Evolutionary conservation across 2,888 invertebrate genomes (phyloP).

Genomic region (Scrobipalpa costella): DNA sequence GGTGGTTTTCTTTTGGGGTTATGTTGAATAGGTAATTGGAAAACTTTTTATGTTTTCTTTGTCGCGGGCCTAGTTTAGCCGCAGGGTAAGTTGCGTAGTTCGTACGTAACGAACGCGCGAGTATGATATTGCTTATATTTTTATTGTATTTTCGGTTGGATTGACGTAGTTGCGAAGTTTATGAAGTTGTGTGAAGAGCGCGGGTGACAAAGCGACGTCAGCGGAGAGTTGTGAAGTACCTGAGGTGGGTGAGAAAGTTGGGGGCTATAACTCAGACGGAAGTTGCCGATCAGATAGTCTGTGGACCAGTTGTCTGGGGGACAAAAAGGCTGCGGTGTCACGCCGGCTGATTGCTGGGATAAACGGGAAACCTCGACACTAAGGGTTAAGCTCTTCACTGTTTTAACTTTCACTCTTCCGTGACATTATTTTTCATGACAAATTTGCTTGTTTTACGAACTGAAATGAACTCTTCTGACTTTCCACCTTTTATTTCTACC

Average conservation of each 20-base stretch:
- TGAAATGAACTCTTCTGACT: neutral
- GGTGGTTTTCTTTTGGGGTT: conserved; percentile 63
- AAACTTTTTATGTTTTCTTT: conserved; percentile 67
- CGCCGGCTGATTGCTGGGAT: conserved; percentile 59
- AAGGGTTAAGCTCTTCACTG: conserved; percentile 48
- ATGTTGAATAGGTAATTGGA: conserved; percentile 75
- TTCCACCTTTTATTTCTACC: neutral
- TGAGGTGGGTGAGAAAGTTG: conserved; percentile 54
- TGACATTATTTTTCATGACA: neutral
- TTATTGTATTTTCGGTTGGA: conserved; percentile 28
- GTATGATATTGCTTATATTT: conserved; percentile 4
- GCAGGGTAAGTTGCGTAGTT: conserved; percentile 35
- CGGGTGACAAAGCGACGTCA: conserved; percentile 49
- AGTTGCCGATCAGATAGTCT: conserved; percentile 67
- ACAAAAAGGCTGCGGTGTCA: conserved; percentile 59
- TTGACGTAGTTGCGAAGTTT: conserved; percentile 29
- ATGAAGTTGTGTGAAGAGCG: conserved; percentile 28
- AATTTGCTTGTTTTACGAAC: neutral
- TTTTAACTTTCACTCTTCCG: conserved; percentile 5
- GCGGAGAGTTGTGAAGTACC: conserved; percentile 30
- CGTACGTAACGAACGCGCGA: conserved; percentile 4
- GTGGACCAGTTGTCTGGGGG: conserved; percentile 35
- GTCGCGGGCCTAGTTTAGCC: conserved; percentile 54
- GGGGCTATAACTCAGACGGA: conserved; percentile 58
- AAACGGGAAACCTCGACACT: conserved; percentile 55